A percentile compares a stretch with the other conserved stretches of the same genome.
These are phyloP conservation scores for Nothobranchius furzeri DNA, from an alignment of 2,113 vertebrate species.

Conservation along the genomic window DNA sequence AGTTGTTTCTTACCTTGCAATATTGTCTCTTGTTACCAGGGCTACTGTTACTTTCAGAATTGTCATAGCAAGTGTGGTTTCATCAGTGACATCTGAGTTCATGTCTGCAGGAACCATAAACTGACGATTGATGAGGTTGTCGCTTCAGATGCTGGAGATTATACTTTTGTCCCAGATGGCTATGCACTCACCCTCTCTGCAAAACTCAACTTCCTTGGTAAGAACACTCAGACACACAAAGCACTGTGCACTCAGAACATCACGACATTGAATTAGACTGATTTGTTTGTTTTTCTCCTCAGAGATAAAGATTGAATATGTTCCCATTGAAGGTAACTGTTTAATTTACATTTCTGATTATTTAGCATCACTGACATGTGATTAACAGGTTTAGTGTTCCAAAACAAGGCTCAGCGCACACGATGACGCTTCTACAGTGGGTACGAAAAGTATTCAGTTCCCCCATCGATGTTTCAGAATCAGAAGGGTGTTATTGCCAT, in stretches of 20 bases:
- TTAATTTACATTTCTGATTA: not conserved
- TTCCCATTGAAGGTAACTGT: conserved; percentile 86
- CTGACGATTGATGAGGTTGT: conserved; percentile 85
- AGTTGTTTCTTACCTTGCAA: conserved; percentile 39
- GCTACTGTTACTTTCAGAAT: conserved; percentile 61
- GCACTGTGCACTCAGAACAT: not conserved
- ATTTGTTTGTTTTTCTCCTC: conserved; percentile 22
- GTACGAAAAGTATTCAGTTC: no score
- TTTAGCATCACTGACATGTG: no score
- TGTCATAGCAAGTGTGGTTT: conserved; percentile 46
- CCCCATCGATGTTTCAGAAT: no score
- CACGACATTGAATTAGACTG: not conserved
- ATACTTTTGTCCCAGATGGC: conserved; percentile 89
- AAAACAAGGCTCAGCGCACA: no score
- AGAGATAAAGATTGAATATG: conserved; percentile 93
- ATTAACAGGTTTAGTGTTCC: no score
- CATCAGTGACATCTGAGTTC: conserved; percentile 57
- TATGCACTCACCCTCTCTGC: conserved; percentile 87
- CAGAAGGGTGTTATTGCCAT: no score
- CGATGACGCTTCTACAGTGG: no score
- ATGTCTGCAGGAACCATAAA: conserved; percentile 83
- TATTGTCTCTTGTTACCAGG: conserved; percentile 50
- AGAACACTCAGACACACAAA: not conserved
- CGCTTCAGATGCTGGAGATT: conserved; percentile 87
- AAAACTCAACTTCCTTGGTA: conserved; percentile 93